Conservation (phyloP, 1,140 invertebrate species). For the Mactra quadrangularis region DNA sequence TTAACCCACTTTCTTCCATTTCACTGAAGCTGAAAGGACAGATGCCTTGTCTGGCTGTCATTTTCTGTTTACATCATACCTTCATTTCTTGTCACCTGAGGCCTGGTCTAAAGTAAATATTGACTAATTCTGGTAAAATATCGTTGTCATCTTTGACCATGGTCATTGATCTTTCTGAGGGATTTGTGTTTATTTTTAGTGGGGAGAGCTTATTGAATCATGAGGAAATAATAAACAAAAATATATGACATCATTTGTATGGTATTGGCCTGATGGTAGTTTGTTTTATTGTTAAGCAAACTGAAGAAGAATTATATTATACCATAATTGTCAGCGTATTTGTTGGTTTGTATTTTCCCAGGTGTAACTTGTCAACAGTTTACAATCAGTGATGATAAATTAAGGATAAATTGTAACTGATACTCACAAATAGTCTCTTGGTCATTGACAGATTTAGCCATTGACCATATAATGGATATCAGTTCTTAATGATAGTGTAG, state of each 20-base stretch:
- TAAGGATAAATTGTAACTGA: conserved; percentile 9
- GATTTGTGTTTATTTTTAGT: no score
- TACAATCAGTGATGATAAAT: conserved; percentile 19
- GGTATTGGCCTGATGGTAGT: no score
- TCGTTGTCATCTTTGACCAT: conserved; percentile 32
- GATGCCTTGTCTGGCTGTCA: conserved; percentile 40
- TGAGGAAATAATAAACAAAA: no score
- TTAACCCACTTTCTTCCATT: conserved; percentile 34
- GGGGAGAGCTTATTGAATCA: no score
- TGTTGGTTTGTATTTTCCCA: conserved; percentile 7
- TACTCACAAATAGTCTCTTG: not conserved
- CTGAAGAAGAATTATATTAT: conserved; percentile 8
- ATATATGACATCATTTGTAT: no score
- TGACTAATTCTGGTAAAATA: not conserved
- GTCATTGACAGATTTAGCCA: no score
- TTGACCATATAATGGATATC: no score
- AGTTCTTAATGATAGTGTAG: no score
- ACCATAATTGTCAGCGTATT: not conserved
- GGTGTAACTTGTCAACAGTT: conserved; percentile 4
- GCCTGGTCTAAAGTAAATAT: conserved; percentile 31
- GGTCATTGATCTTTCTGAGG: no score
- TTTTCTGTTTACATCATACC: conserved; percentile 10
- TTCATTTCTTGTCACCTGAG: conserved; percentile 39
- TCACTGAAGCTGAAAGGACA: conserved; percentile 12
- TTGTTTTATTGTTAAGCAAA: no score